Conservation (phyloP, 2,888 invertebrate genomes). For the Apomyelois bistriatella region DNA sequence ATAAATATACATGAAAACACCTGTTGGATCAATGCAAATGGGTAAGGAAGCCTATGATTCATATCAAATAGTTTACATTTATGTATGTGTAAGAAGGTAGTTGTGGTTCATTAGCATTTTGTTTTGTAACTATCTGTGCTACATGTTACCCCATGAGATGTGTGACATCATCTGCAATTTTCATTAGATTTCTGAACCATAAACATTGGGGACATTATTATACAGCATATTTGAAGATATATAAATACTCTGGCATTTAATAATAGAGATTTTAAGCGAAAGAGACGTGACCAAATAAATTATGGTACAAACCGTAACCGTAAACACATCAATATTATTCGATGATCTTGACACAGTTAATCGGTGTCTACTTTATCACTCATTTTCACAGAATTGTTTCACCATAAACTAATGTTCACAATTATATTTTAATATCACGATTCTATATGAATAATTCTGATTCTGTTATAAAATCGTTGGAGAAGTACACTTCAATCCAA, state of each 20-base stretch:
- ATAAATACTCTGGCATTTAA: not conserved
- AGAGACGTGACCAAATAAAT: conserved; percentile 54
- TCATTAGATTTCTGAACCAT: too few species aligned
- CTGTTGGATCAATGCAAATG: not conserved
- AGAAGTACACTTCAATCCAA: not conserved
- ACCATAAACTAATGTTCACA: not conserved
- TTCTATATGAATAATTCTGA: not conserved
- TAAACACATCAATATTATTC: conserved; percentile 62
- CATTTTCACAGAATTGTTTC: conserved; percentile 2
- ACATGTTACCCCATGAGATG: not conserved
- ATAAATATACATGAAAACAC: not conserved
- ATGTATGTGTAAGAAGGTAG: not conserved
- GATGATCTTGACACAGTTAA: conserved; percentile 29
- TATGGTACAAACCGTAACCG: conserved; percentile 62
- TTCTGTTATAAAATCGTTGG: not conserved
- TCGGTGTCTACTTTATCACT: conserved; percentile 15
- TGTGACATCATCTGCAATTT: too few species aligned
- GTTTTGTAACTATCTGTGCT: too few species aligned
- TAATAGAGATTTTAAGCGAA: conserved; percentile 24
- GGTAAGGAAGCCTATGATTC: not conserved
- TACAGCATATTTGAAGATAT: not conserved
- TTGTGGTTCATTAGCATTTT: too few species aligned
- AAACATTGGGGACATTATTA: not conserved
- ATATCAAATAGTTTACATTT: too few species aligned
- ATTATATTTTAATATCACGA: not conserved